Base-by-base conservation (phyloP, 2,113 vertebrate species). In the Vanacampus margaritifer region DNA sequence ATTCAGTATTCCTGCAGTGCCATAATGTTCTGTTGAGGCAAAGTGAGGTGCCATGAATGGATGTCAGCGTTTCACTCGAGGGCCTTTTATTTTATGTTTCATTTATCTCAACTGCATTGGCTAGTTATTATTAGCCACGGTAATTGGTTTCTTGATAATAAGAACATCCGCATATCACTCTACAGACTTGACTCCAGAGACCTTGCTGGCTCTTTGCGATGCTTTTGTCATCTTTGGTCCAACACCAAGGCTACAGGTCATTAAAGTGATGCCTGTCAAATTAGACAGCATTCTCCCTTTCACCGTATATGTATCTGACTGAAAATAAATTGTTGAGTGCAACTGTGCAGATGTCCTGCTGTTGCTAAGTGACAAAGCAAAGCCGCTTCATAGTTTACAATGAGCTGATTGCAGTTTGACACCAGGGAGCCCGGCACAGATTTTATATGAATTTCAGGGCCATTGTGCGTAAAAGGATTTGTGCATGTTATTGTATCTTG, bases 191-290 rank as follows among this genome's bases (percentile, higher is more conserved):
- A 79, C 26, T 71, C 80, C 67, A 72, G 75, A 68, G 57, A 59
- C 74, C 69, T 69, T 76, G 41, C 64, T 74, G 71, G 79, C 73
- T 74, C 68, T 70, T 75, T 60, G 66, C 77, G 68, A 79, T 76
- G 67, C 66, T 67, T 76, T 79, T 84, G 77, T 82, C 81, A 78
- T 71, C 85, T 74, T 74, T 79, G 80, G 68, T 73, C 85, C 71
- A 79, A 79, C 74, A 60, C 68, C 51, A 74, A 23, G 67, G 67
- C 76, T 64, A 69, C 65, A 2, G 73, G 72, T 84, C 84, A 87
- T 89, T 90, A 89, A 86, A 89, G 76, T 70, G 17, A 73, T 86
- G 85, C 85, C 85, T 73, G 75, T 89, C 84, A 88, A 83, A 84
- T 41, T 41, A 81, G 64, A 67, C 73, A 45, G 54, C 37, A 35